Evolutionary conservation across 2,113 vertebrate genomes (phyloP).

Genomic region (Nicator chloris): DNA sequence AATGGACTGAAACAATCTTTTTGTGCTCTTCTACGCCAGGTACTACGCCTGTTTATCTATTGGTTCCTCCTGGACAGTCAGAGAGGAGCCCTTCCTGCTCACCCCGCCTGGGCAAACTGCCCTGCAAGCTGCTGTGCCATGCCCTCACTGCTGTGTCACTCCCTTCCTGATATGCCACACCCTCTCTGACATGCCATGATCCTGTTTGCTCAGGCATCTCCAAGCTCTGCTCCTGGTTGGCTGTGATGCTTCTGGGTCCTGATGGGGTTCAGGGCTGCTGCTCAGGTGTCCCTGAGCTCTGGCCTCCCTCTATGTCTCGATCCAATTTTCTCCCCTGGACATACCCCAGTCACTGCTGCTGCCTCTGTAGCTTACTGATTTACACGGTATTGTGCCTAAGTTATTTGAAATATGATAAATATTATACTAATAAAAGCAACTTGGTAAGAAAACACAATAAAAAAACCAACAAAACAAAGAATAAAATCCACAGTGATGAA

Average conservation of each 20-base stretch:
- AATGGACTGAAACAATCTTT: background rate
- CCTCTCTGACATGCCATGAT: background rate
- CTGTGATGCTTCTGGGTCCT: background rate
- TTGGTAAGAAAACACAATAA: background rate
- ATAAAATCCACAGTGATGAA: background rate
- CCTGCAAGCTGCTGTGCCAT: too few relatives aligned
- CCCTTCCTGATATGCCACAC: too few relatives aligned
- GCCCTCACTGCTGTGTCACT: background rate
- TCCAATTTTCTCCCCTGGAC: background rate
- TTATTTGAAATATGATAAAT: background rate
- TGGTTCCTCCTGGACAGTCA: background rate
- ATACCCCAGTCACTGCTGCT: background rate
- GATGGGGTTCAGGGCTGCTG: background rate
- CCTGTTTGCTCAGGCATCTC: too few relatives aligned
- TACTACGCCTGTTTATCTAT: background rate
- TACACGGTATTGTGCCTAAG: background rate
- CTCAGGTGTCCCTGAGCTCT: background rate
- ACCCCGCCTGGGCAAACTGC: accelerated
- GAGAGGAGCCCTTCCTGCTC: background rate
- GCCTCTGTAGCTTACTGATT: background rate
- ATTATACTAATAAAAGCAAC: background rate
- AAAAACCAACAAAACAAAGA: background rate
- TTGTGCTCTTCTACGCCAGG: background rate
- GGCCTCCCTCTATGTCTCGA: accelerated
- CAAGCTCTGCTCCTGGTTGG: too few relatives aligned